Evolutionary conservation across 2,113 vertebrate genomes (phyloP).

Genomic region (Microcebus lehilahytsara): DNA sequence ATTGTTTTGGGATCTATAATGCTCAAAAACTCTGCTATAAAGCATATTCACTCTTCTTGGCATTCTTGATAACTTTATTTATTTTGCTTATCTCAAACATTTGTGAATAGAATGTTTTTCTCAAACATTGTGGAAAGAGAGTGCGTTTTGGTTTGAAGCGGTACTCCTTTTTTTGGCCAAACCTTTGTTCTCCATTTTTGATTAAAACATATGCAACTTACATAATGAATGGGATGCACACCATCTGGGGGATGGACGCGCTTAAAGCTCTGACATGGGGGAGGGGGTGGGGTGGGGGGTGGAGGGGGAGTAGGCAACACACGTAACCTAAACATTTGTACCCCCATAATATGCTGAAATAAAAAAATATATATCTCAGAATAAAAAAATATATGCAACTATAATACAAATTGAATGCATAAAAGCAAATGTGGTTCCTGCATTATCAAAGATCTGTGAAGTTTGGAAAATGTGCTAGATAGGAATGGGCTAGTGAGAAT

Average conservation of each 20-base stretch:
- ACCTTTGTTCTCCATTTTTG: conserved; percentile 56
- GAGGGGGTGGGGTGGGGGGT: no score
- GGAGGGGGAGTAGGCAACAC: no score
- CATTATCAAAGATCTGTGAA: conserved; percentile 48
- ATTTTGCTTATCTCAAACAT: conserved; percentile 12
- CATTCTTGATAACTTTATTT: conserved; percentile 9
- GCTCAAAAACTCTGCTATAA: not conserved
- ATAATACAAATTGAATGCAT: conserved; percentile 64
- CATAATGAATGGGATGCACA: no score
- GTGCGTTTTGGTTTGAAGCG: not conserved
- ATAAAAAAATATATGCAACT: not conserved
- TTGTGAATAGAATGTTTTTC: not conserved
- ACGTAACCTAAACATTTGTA: no score
- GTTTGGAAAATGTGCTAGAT: conserved; percentile 42
- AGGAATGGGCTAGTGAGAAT: conserved; percentile 20
- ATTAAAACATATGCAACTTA: conserved; percentile 35
- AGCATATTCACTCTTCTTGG: not conserved
- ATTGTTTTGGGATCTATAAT: not conserved
- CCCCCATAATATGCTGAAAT: no score
- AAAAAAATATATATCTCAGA: no score
- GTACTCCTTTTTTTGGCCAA: conserved; percentile 11
- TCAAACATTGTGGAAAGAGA: not conserved
- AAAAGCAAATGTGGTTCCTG: not conserved
- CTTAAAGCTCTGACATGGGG: no score
- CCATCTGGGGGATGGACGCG: no score